Conservation (phyloP, 2,888 invertebrate species). For the Allacma fusca region DNA sequence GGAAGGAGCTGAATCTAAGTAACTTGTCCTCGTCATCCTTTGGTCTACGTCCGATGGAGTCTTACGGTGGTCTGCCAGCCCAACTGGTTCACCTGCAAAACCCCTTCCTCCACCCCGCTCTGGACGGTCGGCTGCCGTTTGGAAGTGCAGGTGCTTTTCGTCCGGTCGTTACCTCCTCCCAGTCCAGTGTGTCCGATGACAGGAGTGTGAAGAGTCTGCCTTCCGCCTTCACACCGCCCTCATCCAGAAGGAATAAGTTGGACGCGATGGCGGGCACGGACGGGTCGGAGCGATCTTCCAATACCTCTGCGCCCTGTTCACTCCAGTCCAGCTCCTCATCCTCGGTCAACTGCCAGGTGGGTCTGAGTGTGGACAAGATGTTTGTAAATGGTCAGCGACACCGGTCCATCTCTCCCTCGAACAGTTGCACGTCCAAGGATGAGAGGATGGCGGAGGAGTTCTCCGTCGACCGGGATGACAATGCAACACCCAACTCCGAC, state of each 20-base stretch:
- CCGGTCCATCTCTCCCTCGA: slow-evolving; percentile 32
- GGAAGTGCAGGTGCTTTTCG: slow-evolving; percentile 70
- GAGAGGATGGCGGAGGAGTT: slow-evolving; percentile 42
- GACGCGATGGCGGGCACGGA: slow-evolving; percentile 48
- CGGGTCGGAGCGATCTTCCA: slow-evolving; percentile 22
- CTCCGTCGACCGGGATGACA: slow-evolving; percentile 64
- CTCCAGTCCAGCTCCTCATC: neutral
- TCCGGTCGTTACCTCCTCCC: slow-evolving; percentile 69
- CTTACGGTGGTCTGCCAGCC: slow-evolving; percentile 71
- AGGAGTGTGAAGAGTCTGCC: slow-evolving; percentile 51
- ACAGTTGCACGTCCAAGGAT: slow-evolving; percentile 43
- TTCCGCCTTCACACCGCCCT: slow-evolving; percentile 60
- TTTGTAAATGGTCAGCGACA: slow-evolving; percentile 34
- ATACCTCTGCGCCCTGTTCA: slow-evolving; percentile 12
- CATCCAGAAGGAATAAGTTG: slow-evolving; percentile 48
- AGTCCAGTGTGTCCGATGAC: slow-evolving; percentile 38
- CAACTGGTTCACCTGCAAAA: slow-evolving; percentile 77
- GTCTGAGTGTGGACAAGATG: neutral
- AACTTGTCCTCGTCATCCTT: slow-evolving; percentile 64
- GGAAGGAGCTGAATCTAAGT: slow-evolving; percentile 58
- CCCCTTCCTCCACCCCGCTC: slow-evolving; percentile 74
- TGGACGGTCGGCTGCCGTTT: slow-evolving; percentile 72
- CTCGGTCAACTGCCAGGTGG: slow-evolving; percentile 21
- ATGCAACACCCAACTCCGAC: slow-evolving; percentile 67
- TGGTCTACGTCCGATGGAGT: slow-evolving; percentile 69